phyloP scores from a whole-genome alignment of 2,797 vertebrate species.

The Typhlichthys eigenmanni region DNA sequence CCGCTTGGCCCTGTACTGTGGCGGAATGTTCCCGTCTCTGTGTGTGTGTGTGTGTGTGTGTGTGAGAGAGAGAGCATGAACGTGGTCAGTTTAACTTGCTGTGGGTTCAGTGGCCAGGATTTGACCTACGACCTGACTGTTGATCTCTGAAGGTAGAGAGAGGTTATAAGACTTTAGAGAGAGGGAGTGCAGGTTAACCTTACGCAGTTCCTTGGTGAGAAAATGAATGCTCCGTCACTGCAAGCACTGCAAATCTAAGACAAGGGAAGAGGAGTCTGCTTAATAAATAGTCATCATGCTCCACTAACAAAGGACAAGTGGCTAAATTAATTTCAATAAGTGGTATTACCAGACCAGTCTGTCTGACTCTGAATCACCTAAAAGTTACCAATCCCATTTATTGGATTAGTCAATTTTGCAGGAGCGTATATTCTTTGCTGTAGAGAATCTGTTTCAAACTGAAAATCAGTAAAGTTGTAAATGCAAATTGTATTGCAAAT shows the following conservation, averaged over 20 bases:
- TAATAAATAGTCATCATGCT: no score
- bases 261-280: no score
- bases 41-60: conserved; percentile 13
- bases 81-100: conserved; percentile 15
- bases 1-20: conserved; percentile 51
- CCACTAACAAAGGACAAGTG: no score
- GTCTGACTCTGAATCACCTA: no score
- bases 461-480: no score
- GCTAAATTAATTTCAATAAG: no score
- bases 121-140: conserved; percentile 38
- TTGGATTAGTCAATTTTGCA: no score
- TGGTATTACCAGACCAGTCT: no score
- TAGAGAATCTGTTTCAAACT: no score
- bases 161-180: neutral
- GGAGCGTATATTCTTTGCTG: no score
- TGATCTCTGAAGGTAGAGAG: conserved; percentile 20
- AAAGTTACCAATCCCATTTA: no score
- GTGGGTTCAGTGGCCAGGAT: conserved; percentile 21
- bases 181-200: neutral
- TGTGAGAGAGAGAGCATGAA: conserved; percentile 7
- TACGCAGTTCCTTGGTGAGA: conserved; percentile 34
- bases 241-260: conserved; percentile 24
- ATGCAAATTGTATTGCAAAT: no score
- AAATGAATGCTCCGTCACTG: neutral
- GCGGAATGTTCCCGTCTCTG: conserved; percentile 71